Evolutionary conservation across 1,140 invertebrate genomes (phyloP).

Genomic region (Stenopsyche tienmushanensis): DNA sequence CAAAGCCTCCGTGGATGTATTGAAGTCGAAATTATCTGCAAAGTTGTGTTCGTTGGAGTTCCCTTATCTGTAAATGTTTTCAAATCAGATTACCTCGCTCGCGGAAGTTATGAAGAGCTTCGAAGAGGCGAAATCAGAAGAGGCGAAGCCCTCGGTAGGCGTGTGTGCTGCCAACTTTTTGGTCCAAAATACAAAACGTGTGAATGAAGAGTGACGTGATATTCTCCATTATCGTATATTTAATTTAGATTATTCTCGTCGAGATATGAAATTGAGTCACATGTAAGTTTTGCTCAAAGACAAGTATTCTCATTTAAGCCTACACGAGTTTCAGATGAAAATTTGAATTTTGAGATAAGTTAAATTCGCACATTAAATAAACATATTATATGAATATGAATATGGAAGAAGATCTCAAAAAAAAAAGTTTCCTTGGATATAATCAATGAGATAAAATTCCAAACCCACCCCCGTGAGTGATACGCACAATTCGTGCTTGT

Average conservation of each 20-base stretch:
- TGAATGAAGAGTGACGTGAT: not conserved
- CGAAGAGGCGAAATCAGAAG: not conserved
- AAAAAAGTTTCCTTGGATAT: too few relatives aligned
- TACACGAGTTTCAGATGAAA: too few relatives aligned
- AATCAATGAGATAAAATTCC: too few relatives aligned
- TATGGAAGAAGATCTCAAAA: too few relatives aligned
- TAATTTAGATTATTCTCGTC: not conserved
- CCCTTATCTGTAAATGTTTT: conserved; percentile 14
- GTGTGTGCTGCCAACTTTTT: not conserved
- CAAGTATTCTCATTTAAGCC: too few relatives aligned
- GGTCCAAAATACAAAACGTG: not conserved
- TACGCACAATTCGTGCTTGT: too few relatives aligned
- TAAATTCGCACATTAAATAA: too few relatives aligned
- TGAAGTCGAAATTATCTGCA: not conserved
- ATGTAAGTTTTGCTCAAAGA: too few relatives aligned
- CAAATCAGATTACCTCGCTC: conserved; percentile 18
- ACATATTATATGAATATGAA: too few relatives aligned
- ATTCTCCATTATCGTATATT: not conserved
- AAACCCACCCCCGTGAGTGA: too few relatives aligned
- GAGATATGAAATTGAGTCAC: not conserved
- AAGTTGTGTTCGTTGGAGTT: not conserved
- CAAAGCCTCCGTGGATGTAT: not conserved
- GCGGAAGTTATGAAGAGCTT: conserved; percentile 4
- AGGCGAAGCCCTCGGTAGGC: not conserved
- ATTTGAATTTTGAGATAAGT: too few relatives aligned